Percentiles rank a stretch among this genome's conserved stretches.
Conservation (phyloP, 2,888 invertebrate species). For the Nephrotoma guestfalica region DNA sequence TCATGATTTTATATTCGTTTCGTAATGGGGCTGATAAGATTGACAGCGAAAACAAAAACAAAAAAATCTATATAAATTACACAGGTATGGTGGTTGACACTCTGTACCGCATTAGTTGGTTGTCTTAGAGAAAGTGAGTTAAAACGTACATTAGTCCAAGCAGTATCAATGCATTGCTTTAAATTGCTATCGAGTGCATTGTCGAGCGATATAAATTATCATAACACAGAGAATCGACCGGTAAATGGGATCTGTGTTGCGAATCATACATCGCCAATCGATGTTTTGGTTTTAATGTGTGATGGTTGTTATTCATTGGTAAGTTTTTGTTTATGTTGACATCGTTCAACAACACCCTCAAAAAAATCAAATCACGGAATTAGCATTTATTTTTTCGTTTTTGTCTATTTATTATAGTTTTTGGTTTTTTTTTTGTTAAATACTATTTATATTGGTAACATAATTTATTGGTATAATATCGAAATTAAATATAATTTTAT, state of each 20-base stretch:
- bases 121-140: constrained; percentile 61
- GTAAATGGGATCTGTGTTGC: constrained; percentile 86
- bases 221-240: constrained; percentile 75
- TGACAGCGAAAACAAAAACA: neutral
- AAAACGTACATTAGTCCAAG: constrained; percentile 66
- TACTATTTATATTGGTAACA: neutral
- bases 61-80: neutral
- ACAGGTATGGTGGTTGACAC: constrained; percentile 76
- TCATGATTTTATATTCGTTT: neutral
- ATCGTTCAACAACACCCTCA: neutral
- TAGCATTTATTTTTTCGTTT: neutral
- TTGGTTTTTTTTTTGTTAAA: neutral
- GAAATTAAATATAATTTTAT: neutral
- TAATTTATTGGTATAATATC: neutral
- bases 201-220: constrained; percentile 75
- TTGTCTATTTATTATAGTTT: neutral
- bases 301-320: constrained; percentile 97
- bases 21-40: neutral
- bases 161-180: constrained; percentile 78
- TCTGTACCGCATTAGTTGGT: constrained; percentile 76
- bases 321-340: constrained; percentile 30
- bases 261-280: constrained; percentile 98
- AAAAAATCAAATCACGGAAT: neutral
- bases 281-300: constrained; percentile 90
- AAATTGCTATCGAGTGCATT: constrained; percentile 84